Base-by-base conservation (phyloP, 2,797 vertebrate species). In the Pseudocheirus occidentalis region DNA sequence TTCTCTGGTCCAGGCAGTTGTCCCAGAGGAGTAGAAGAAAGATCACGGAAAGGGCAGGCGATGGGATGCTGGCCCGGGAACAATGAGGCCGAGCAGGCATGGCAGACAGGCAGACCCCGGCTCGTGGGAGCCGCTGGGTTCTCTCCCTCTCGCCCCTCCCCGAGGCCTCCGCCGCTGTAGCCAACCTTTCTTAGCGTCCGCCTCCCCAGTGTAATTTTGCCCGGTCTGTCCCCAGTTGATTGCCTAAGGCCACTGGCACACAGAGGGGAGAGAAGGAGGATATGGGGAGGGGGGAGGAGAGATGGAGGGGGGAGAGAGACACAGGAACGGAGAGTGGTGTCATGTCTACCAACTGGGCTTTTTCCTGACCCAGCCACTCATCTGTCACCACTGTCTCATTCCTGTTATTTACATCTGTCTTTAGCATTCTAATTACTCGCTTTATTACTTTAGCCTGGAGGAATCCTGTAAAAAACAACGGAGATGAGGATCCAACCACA, bases 331-430 rank as follows among this genome's bases (percentile, higher is more conserved):
- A 92, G 97, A 98, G 98, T 98, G 97, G 98, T 99, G 99, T 99
- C 99, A 99, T 99, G 99, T 99, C 99, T 99, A 99, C 99, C 99
- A 99, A 99, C 99, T 99, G 99, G 99, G 99, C 99, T 99, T 99
- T 92, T 99, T 99, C 99, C 99, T 99, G 99, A 99, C 99, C 99
- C 99, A 98, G 98, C 98, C 98, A 99, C 99, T 99, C 99, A 99
- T 99, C 99, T 99, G 99, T 99, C 99, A 99, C 98, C 99, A 99
- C 99, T 99, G 99, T 99, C 99, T 99, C 99, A 99, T 99, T 99
- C 99, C 99, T 99, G 99, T 99, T 99, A 99, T 99, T 99, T 99
- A 99, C 99, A 99, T 99, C 99, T 99, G 99, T 99, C 99, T 99
- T 99, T 99, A 99, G 99, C 99, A 99, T 99, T 99, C 99, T 99